Conservation (phyloP, 2,113 vertebrate species). For the Myotis lucifugus region DNA sequence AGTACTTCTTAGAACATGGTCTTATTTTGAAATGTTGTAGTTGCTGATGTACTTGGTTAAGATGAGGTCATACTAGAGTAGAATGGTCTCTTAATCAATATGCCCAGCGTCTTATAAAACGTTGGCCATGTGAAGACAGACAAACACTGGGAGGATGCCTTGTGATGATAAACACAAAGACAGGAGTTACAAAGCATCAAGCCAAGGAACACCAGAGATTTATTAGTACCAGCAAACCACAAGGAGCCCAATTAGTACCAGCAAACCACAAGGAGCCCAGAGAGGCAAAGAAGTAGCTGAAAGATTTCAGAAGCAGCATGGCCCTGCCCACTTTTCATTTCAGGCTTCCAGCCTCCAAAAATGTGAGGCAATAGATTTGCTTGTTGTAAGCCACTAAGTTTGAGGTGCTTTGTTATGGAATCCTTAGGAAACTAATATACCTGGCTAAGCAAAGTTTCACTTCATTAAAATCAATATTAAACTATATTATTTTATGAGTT, state of each 20-base stretch:
- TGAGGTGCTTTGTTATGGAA: background rate
- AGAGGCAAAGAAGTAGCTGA: background rate
- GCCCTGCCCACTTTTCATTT: background rate
- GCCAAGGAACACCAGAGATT: background rate
- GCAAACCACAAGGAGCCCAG: background rate
- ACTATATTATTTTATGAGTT: background rate
- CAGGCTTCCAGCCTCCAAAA: background rate
- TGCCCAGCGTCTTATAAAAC: background rate
- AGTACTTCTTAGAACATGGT: background rate
- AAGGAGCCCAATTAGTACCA: background rate
- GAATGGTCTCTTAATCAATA: background rate
- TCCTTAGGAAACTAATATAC: background rate
- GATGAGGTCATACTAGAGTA: background rate
- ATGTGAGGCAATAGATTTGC: background rate
- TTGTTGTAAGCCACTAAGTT: background rate
- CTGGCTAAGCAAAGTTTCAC: background rate
- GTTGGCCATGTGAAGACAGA: background rate
- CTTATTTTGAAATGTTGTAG: background rate
- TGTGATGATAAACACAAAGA: background rate
- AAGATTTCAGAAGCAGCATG: background rate
- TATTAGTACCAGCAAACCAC: background rate
- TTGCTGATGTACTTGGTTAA: background rate
- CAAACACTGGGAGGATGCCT: background rate
- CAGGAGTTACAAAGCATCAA: background rate
- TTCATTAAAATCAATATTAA: background rate